Base-by-base conservation (phyloP, 1,140 invertebrate species). In the Drosophila carrolli region DNA sequence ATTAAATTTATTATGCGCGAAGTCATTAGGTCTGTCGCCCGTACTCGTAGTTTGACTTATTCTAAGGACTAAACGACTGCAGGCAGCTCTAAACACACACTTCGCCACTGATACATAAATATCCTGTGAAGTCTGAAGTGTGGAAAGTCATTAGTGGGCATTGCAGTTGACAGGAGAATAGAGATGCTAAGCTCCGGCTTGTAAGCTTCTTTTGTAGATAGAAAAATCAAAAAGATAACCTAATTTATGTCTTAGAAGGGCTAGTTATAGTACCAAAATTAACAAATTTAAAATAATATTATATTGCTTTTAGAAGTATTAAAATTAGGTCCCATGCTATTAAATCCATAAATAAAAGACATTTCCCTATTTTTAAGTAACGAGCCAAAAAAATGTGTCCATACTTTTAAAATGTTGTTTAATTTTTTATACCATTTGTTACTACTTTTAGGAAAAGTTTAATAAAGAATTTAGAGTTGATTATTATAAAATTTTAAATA, bases 1-100 rank as follows among this genome's bases (percentile, higher is more conserved):
- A 61, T 75, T 70, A 54, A 73, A 81, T 82, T 77, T 88, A 82
- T 77, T 70, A 63, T 79, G 58, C 71, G 54, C 53, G 68, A 73
- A 78, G 68, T 82, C 71, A 76, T 79, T 82, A 65, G 62, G 46
- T 27, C n/a, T 57, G 54, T 81, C 60, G 60, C 60, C 44, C 29
- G 29, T 48, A 8, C 59, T 53, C 47, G 13, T 47, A 63, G 44
- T 70, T 58, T 70, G 54, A 70, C 50, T 44, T 58, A 62, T 54
- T 65, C 43, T 41, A 13, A 19, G 65, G 43, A 56, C 65, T 58
- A 58, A 50, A 35, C 44, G 43, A 47, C 38, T 43, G 35, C 32
- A 40, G 23, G 27, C 35, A 53, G 50, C 50, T 37, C 50, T 16
- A 37, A 16, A 35, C 35, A 57, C 62, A 43, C 27, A 40, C 38